Conservation (phyloP, 1,140 invertebrate species). For the Drosophila santomea region DNA sequence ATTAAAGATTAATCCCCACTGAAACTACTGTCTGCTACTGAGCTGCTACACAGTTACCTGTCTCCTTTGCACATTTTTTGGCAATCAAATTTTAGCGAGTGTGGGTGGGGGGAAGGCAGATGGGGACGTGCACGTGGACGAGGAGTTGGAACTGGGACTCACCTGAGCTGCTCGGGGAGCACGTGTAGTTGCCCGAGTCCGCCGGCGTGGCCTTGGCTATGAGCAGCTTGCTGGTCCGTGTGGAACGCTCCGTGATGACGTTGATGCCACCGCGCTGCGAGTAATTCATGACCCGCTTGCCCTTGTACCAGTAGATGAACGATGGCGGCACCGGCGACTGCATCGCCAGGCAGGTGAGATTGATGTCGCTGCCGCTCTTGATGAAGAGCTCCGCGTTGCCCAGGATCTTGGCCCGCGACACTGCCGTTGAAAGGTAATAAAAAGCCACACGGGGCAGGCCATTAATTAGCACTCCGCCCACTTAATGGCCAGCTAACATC, state of each 20-base stretch:
- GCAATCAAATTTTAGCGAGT: not conserved
- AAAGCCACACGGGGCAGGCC: constrained; percentile 27
- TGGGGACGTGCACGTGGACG: not conserved
- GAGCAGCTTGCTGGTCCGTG: constrained; percentile 92
- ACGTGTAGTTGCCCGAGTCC: constrained; percentile 95
- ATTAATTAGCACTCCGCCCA: constrained; percentile 39
- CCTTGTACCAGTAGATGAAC: constrained; percentile 97
- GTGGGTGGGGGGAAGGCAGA: not conserved
- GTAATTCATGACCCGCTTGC: constrained; percentile 94
- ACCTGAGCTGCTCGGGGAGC: constrained; percentile 89
- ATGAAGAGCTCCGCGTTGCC: constrained; percentile 94
- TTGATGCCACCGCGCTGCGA: constrained; percentile 93
- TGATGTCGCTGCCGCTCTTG: constrained; percentile 95
- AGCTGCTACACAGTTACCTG: not conserved
- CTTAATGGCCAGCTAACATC: constrained; percentile 16
- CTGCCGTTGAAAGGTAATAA: constrained; percentile 86
- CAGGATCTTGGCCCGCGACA: constrained; percentile 94
- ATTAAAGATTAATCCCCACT: constrained; percentile 8
- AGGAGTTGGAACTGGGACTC: constrained; percentile 11
- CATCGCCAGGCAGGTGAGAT: constrained; percentile 94
- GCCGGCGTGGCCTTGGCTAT: constrained; percentile 91
- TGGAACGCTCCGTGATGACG: constrained; percentile 94
- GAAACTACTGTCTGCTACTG: not conserved
- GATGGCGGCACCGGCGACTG: constrained; percentile 94
- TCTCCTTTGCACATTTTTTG: not conserved